phyloP scores from a whole-genome alignment of 2,797 vertebrate genomes.

The Pitangus sulphuratus region DNA sequence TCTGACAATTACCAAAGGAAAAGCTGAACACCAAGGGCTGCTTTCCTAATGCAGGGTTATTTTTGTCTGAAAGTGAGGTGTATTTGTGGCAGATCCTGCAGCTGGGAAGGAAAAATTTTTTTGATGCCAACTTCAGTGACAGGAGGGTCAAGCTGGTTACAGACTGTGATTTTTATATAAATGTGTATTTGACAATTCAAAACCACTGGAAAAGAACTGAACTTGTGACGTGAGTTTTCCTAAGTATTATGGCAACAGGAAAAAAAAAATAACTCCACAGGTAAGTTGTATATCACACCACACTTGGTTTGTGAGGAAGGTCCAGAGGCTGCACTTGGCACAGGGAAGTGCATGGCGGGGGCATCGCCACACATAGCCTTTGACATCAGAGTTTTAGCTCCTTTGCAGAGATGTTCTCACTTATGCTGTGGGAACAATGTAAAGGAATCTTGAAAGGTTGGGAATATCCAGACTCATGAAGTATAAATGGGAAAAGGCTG shows the following conservation, averaged over 20 bases:
- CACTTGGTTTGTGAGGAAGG: not conserved
- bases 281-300: not conserved
- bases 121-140: not conserved
- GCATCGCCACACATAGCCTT: not conserved
- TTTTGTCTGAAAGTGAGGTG: not conserved
- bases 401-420: not conserved
- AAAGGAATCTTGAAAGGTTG: not conserved
- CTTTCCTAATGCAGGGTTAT: not conserved
- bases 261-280: not conserved
- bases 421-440: not conserved
- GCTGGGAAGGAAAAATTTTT: not conserved
- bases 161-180: not conserved
- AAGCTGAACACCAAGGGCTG: not conserved
- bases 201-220: not conserved
- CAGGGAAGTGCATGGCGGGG: accelerated
- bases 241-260: not conserved
- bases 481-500: not conserved
- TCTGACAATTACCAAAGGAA: not conserved
- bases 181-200: not conserved
- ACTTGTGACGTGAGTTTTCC: not conserved
- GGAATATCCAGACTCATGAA: not conserved
- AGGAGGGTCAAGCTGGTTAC: not conserved
- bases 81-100: not conserved
- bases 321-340: not conserved
- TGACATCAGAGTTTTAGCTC: not conserved